Evolutionary conservation across 2,113 vertebrate genomes (phyloP).

Genomic region (Pogonocichla stellata): DNA sequence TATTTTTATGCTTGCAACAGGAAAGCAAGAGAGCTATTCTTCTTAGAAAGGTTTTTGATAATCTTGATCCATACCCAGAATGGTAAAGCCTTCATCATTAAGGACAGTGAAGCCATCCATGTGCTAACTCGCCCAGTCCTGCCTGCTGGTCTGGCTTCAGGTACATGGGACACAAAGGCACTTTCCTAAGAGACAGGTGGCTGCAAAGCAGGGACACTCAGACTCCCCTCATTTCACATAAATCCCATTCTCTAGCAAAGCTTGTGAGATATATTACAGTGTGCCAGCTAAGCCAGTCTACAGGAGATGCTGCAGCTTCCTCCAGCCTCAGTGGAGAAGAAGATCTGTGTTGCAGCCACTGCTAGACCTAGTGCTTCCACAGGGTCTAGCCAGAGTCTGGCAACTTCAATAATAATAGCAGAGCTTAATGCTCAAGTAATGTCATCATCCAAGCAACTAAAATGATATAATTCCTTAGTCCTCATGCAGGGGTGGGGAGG

Average conservation of each 20-base stretch:
- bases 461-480: background rate
- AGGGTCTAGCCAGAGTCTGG: background rate
- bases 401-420: background rate
- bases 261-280: background rate
- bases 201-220: background rate
- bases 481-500: background rate
- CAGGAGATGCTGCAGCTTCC: background rate
- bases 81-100: background rate
- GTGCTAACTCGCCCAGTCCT: background rate
- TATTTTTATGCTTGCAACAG: background rate
- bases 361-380: background rate
- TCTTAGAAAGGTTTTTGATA: background rate
- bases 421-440: background rate
- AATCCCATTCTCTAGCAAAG: background rate
- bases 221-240: background rate
- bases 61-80: background rate
- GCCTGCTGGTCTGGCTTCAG: background rate
- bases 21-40: background rate
- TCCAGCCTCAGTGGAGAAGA: background rate
- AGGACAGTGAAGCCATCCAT: background rate
- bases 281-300: background rate
- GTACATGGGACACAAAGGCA: background rate
- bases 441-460: background rate
- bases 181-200: background rate
- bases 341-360: background rate